These are phyloP conservation scores for Arrhopalites spinosus DNA, from an alignment of 2,888 invertebrate genomes.

Conservation along the genomic window DNA sequence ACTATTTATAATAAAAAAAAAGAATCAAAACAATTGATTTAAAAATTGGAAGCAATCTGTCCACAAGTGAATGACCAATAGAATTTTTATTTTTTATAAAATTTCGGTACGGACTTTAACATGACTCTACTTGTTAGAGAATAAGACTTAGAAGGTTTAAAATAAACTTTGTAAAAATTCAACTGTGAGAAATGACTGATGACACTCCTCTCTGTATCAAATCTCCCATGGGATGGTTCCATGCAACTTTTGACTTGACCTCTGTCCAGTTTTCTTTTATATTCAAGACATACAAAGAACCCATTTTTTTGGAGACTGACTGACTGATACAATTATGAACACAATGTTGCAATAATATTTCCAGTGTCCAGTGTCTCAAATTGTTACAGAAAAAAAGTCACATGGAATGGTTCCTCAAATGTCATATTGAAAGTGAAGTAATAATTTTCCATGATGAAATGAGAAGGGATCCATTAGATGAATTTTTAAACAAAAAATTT, in stretches of 20 bases:
- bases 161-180: conserved; percentile 15
- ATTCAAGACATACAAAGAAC: background rate
- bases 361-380: background rate
- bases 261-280: background rate
- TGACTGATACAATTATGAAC: too few species aligned
- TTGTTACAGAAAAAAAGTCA: too few species aligned
- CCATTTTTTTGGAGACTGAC: background rate
- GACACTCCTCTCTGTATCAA: conserved; percentile 15
- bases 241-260: conserved; percentile 25
- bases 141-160: too few species aligned
- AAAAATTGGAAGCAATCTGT: conserved; percentile 36
- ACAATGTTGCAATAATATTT: too few species aligned
- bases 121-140: too few species aligned
- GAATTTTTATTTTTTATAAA: conserved; percentile 1
- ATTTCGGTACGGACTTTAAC: conserved; percentile 22
- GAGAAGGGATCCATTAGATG: too few species aligned
- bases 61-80: conserved; percentile 35
- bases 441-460: too few species aligned
- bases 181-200: conserved; percentile 27
- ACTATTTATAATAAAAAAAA: conserved; percentile 3
- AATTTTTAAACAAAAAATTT: too few species aligned
- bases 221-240: background rate
- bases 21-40: too few species aligned
- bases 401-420: too few species aligned
- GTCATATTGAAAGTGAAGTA: too few species aligned